Percentiles rank a stretch among this genome's conserved stretches.
These are phyloP conservation scores for Bos indicus DNA, from an alignment of 2,113 vertebrate species.

Conservation along the genomic window DNA sequence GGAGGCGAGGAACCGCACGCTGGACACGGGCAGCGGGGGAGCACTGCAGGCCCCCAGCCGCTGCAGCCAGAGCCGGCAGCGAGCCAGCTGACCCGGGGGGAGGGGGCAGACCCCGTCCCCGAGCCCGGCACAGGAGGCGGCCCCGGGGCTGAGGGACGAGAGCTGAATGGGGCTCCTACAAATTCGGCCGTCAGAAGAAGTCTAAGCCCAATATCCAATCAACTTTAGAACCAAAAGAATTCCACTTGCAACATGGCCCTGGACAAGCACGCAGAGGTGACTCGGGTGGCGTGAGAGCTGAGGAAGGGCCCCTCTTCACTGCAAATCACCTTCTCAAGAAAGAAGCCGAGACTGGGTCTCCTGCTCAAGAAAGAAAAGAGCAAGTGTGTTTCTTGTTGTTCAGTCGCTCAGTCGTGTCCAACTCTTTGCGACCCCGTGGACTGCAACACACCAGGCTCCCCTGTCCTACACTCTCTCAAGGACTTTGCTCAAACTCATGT, in stretches of 20 bases:
- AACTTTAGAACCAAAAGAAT: not conserved
- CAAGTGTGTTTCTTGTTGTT: not conserved
- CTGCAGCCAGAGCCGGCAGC: not conserved
- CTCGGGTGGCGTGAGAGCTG: fast-evolving
- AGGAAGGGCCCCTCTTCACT: not conserved
- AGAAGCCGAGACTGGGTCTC: not conserved
- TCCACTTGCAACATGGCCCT: not conserved
- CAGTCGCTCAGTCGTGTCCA: not conserved
- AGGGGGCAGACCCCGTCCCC: not conserved
- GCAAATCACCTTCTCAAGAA: not conserved
- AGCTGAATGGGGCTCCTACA: not conserved
- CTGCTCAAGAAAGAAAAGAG: not conserved
- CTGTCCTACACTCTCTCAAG: not conserved
- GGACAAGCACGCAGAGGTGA: not conserved
- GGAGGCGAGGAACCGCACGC: fast-evolving
- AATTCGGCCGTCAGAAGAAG: not conserved
- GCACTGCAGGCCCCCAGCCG: not conserved
- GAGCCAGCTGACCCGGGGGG: not conserved
- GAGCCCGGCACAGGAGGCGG: not conserved
- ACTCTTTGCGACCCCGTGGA: no score
- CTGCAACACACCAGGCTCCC: not conserved
- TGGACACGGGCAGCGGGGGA: fast-evolving
- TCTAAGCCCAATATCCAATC: not conserved
- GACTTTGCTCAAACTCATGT: not conserved
- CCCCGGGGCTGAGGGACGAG: not conserved